Percentiles rank a stretch among this genome's conserved stretches.
Conservation (phyloP, 2,113 vertebrate species). For the Catharus fuscescens region DNA sequence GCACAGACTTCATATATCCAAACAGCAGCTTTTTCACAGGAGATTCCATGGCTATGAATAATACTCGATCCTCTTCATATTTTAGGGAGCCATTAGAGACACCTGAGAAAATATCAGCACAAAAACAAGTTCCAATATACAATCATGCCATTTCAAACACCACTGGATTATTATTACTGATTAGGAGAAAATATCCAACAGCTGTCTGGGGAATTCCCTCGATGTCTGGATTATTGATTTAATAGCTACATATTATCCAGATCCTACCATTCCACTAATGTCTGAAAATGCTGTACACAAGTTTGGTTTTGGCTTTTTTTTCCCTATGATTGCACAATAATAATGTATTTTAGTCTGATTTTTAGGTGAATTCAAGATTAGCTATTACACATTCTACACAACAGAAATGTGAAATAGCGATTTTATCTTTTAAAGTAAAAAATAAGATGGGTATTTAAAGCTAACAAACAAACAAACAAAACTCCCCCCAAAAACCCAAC, state of each 20-base stretch:
- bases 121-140: background rate
- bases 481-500: background rate
- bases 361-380: background rate
- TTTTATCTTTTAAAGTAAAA: background rate
- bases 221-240: conserved; percentile 41
- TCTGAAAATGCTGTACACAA: background rate
- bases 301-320: background rate
- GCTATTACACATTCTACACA: background rate
- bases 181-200: conserved; percentile 42
- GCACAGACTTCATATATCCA: background rate
- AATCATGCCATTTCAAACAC: background rate
- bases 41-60: background rate
- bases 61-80: background rate
- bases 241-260: conserved; percentile 33
- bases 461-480: background rate
- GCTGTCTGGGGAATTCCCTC: conserved; percentile 45
- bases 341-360: background rate
- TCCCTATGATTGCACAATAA: background rate
- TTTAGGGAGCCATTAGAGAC: background rate
- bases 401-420: background rate
- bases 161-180: conserved; percentile 40
- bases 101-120: background rate
- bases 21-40: background rate
- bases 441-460: background rate
- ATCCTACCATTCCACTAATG: background rate